phyloP scores from a whole-genome alignment of 23 tunicate genomes.

The Halocynthia roretzi region DNA sequence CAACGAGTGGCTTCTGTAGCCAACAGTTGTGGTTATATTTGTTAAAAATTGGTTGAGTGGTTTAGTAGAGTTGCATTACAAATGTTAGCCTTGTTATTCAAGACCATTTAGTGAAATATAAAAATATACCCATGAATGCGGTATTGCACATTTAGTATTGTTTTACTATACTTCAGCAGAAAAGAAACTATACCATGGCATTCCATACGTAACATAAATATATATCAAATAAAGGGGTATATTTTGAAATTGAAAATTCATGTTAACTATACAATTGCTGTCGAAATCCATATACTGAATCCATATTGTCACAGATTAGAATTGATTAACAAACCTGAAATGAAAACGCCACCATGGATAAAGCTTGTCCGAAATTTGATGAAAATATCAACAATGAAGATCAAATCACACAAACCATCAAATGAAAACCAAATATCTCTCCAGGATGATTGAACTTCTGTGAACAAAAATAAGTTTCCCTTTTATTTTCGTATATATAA shows the following conservation, averaged over 20 bases:
- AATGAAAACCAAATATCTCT: constrained; percentile 47
- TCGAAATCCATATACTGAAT: no score
- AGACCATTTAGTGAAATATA: no score
- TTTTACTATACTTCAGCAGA: not conserved
- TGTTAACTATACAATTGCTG: no score
- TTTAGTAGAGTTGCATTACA: no score
- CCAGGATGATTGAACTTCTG: constrained; percentile 68
- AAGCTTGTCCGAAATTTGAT: constrained; percentile 67
- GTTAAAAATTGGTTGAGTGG: no score
- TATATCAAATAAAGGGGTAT: not conserved
- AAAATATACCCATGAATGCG: no score
- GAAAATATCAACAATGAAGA: constrained; percentile 59
- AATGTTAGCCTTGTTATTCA: no score
- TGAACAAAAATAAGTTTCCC: not conserved
- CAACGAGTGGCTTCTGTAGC: no score
- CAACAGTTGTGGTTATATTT: no score
- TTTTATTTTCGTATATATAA: not conserved
- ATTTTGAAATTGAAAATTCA: not conserved
- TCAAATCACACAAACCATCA: constrained; percentile 65
- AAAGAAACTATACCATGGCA: no score
- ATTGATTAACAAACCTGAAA: constrained; percentile 11
- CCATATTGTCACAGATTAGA: no score
- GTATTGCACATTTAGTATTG: not conserved
- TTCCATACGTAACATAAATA: not conserved
- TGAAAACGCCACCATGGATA: constrained; percentile 47